These are phyloP conservation scores for Ernsta delagoae DNA, from an alignment of 2,888 invertebrate genomes.

Conservation along the genomic window DNA sequence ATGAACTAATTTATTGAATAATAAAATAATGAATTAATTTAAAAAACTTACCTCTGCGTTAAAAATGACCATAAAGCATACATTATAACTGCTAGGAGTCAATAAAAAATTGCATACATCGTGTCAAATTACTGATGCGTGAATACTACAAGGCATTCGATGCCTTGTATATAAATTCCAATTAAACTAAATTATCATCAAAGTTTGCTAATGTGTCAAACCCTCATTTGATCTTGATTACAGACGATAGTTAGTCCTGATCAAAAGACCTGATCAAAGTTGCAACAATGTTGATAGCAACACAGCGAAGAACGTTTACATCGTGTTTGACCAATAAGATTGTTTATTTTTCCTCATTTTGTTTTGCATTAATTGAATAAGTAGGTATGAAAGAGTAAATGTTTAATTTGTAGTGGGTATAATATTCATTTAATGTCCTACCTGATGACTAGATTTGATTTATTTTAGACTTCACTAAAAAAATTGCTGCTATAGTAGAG, in stretches of 20 bases:
- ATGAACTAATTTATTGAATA: too few relatives aligned
- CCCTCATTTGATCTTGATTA: neutral
- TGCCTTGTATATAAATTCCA: neutral
- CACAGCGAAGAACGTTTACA: neutral
- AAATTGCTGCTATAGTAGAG: too few relatives aligned
- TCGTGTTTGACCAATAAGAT: too few relatives aligned
- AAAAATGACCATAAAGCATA: neutral
- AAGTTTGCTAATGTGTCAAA: neutral
- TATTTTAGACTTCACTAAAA: too few relatives aligned
- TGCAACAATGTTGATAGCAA: neutral
- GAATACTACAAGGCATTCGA: neutral
- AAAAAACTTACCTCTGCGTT: too few relatives aligned
- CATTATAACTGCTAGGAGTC: neutral
- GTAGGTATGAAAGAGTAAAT: too few relatives aligned
- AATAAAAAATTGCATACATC: neutral
- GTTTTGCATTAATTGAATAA: too few relatives aligned
- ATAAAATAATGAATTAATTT: too few relatives aligned
- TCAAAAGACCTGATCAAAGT: slow-evolving; percentile 4
- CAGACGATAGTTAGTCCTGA: neutral
- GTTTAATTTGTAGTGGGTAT: too few relatives aligned
- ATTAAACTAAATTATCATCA: slow-evolving; percentile 2
- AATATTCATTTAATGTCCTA: too few relatives aligned
- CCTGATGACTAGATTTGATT: too few relatives aligned
- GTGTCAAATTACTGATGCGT: neutral
- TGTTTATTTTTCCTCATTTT: too few relatives aligned